Evolutionary conservation across 2,888 invertebrate species (phyloP), one percentile per base, ranked within the genome.

Genomic region (Steinernema scapterisci): DNA sequence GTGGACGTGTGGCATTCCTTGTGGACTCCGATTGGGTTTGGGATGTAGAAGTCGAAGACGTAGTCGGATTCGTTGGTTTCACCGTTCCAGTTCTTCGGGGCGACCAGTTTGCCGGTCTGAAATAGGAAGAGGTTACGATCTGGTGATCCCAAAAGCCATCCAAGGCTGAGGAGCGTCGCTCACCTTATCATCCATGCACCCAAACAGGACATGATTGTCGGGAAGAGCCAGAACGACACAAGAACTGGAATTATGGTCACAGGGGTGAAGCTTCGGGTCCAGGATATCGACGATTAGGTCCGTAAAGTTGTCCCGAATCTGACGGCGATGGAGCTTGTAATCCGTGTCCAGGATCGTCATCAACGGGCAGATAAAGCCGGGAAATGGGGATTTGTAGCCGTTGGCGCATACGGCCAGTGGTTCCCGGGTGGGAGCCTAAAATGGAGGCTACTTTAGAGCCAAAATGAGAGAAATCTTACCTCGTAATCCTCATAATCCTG

Each of bases 181-280:
- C 1, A 74, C 74, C 52, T 74, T 52, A 44, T 74, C 74, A 74
- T 74, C 70, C 19, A 74, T 46, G 70, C 74, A 74, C 25, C 74
- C 74, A 19, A 74, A 74, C 19, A 74, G 70, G 23, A 74, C 46
- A 70, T 74, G 45, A 44, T 74, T 70, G 31, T 74, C 70, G 19
- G 74, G 74, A 38, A 74, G 56, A 16, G 74, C 46, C 23, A 74
- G 70, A 19, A 74, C 45, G 11, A 74, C 74, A 45, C 74, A 74
- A 3, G 70, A 71, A 44, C 45, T 70, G 7, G 56, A 70, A 23
- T 74, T 70, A 38, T 74, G 74, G 21, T 63, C 70, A 25, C 74
- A 74, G 6, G 74, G 74, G 46, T 74, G 74, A 25, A 70, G 44
- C 19, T 70, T 45, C 16, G 45, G 27, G 27, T 63, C 48, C 25